Base-by-base conservation (phyloP, 2,113 vertebrate species). In the Cranoglanis bouderius region DNA sequence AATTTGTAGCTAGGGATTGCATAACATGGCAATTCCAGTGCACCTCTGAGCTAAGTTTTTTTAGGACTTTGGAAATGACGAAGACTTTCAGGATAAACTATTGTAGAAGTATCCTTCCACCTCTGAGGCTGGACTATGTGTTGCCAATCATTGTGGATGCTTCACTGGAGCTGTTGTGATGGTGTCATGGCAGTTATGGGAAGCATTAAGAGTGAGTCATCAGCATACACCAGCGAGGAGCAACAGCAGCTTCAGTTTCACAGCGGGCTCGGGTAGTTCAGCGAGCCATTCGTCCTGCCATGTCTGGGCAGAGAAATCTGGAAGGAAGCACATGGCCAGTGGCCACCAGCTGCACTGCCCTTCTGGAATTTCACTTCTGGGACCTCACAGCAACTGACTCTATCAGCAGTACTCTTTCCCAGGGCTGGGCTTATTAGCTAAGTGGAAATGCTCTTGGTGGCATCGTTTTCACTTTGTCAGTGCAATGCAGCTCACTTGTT, bases 361-460 rank as follows among this genome's bases (percentile, higher is more conserved):
- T 85, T 89, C 86, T 91, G 67, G 77, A 89, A 91, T 91, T 89
- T 89, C 85, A 91, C 84, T 46, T 57, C 51, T 82, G 55, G 51
- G 75, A 75, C 21, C 61, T 87, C 43, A 53, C 65, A 85, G 77
- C 82, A 88, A 70, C 84, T 90, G 85, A 51, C 13, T 24, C 49
- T 88, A 46, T 61, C 40, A 13, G 4, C 80, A 74, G 55, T 82
- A 57, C 35, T 78, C 74, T 82, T 87, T 57, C 29, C 53, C 49
- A 26, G 32, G 8, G 19, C 35, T 80, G 81, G 38, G 72, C 13
- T 77, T 85, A 75, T 81, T 53, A 46, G 53, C 72, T 59, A 35
- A 74, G 63, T 85, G 59, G 55, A 86, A 84, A 67, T 63, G 86
- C 43, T 59, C 77, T 89, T 63, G 38, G 38, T 57, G 77, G 43